Base-by-base conservation (phyloP, 2,888 invertebrate species). In the Dicranocentrus wangi region DNA sequence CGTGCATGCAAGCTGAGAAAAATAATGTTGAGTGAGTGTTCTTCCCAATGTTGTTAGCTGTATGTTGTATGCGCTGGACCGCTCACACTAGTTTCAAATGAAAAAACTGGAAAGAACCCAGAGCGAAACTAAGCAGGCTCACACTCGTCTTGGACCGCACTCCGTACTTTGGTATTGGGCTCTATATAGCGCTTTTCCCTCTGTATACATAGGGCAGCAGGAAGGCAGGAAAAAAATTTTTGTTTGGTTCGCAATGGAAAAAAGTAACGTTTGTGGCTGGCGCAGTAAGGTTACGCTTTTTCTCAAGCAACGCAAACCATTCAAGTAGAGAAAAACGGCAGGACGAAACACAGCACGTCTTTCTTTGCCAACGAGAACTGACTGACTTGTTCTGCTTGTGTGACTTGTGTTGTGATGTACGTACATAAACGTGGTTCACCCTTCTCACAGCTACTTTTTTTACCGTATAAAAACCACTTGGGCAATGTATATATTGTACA, bases 341-440 rank as follows among this genome's bases (percentile, higher is more conserved):
- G 68, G 51, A 72, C 63, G 39, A 60, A 53, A 70, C 70, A 60
- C 60, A 32, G 27, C 51, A 53, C 15, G 17, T 51, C 42, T 71
- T 53, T 32, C 23, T 51, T n/a, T 51, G 51, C 68, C 53, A 63
- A 61, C 72, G 53, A 63, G 51, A 72, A 75, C 65, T 75, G 75
- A 75, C 75, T 75, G 75, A 75, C 51, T 75, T 32, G 55, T n/a
- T 43, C 39, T 13, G 28, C 42, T 42, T 7, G 39, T 61, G 60
- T 43, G 61, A 61, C 60, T 28, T 75, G 75, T 23, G 42, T 55
- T 63, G 72, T 63, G 32, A 43, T 65, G 27, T 63, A 43, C 53
- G 27, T 63, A 65, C 42, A 27, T 51, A 17, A 66, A 66, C 66
- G 66, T 66, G 47, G 1, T 42, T 43, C 15, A 39, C n/a, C 42